These are phyloP conservation scores for Cossypha heuglini DNA, from an alignment of 2,797 vertebrate species.

Conservation along the genomic window DNA sequence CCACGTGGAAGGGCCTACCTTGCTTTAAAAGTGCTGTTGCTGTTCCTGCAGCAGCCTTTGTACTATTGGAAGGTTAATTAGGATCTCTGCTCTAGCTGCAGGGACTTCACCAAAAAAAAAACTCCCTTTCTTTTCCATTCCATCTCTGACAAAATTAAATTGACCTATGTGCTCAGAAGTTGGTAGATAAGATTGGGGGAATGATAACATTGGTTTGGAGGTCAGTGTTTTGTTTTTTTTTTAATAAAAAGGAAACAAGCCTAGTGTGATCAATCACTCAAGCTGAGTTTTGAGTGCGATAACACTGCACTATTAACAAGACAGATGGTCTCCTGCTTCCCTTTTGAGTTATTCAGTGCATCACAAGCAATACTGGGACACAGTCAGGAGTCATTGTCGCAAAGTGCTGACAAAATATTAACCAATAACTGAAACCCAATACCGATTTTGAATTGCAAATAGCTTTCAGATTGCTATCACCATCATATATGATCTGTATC, in stretches of 20 bases:
- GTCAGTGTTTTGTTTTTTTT: not conserved
- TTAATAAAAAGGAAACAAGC: not conserved
- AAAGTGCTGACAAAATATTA: not conserved
- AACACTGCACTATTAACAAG: not conserved
- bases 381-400: not conserved
- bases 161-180: not conserved
- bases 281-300: not conserved
- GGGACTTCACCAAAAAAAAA: not conserved
- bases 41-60: not conserved
- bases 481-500: not conserved
- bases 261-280: not conserved
- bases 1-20: not conserved
- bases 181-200: not conserved
- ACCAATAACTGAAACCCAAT: not conserved
- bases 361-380: not conserved
- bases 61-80: not conserved
- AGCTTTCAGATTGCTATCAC: not conserved
- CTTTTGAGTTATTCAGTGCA: not conserved
- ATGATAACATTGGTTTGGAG: not conserved
- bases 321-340: conserved; percentile 28
- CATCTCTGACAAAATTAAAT: not conserved
- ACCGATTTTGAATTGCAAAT: not conserved
- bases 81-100: not conserved
- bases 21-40: not conserved
- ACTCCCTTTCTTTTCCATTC: not conserved